These are phyloP conservation scores for Patella depressa DNA, from an alignment of 2,888 invertebrate genomes.

Conservation along the genomic window DNA sequence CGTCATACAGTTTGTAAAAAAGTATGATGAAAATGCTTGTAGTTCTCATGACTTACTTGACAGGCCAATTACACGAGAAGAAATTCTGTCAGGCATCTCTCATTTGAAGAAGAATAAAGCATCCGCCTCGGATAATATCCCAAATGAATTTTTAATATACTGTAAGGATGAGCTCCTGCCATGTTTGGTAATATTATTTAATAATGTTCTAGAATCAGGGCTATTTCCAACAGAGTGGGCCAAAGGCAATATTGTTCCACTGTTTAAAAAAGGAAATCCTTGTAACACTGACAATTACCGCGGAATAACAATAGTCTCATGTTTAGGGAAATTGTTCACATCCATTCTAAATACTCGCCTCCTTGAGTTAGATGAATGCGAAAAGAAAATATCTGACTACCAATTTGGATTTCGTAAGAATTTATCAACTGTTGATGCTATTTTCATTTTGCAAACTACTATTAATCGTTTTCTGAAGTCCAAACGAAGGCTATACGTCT, in stretches of 20 bases:
- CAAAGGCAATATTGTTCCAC: not conserved
- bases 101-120: constrained; percentile 3
- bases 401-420: too few relatives aligned
- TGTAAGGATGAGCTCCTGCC: not conserved
- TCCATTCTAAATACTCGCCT: not conserved
- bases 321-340: not conserved
- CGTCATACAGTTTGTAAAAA: not conserved
- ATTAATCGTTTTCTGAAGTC: too few relatives aligned
- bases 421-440: too few relatives aligned
- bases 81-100: not conserved
- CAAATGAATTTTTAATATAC: constrained; percentile 6
- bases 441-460: too few relatives aligned
- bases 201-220: not conserved
- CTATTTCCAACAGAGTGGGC: not conserved
- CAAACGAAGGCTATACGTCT: too few relatives aligned
- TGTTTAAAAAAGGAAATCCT: constrained; percentile 1
- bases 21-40: not conserved
- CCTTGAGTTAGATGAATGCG: not conserved
- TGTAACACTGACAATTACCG: not conserved
- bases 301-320: not conserved
- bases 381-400: not conserved
- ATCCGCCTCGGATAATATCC: not conserved
- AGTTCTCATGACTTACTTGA: not conserved
- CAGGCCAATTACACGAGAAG: not conserved
- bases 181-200: not conserved